phyloP scores from a whole-genome alignment of 2,888 invertebrate species.

The Parnassius smintheus region DNA sequence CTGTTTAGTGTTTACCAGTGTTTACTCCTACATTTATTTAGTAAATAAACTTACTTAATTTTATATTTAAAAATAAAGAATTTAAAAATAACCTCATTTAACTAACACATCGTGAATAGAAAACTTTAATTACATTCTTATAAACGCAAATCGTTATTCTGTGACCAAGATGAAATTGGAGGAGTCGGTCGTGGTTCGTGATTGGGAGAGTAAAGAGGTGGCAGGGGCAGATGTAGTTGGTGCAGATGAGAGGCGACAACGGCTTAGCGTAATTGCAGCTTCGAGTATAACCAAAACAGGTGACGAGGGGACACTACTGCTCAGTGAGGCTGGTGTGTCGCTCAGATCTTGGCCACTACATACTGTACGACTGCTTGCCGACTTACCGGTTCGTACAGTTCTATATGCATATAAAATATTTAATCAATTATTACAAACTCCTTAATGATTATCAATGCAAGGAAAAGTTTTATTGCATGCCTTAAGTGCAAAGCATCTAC shows the following conservation, averaged over 20 bases:
- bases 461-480: too few species aligned
- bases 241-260: slow-evolving; percentile 27
- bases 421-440: too few species aligned
- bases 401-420: too few species aligned
- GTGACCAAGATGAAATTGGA: slow-evolving; percentile 49
- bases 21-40: too few species aligned
- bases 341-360: slow-evolving; percentile 41
- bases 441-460: too few species aligned
- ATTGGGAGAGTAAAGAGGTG: slow-evolving; percentile 44
- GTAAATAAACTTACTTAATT: too few species aligned
- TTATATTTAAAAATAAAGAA: too few species aligned
- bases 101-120: too few species aligned
- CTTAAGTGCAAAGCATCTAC: too few species aligned
- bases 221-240: slow-evolving; percentile 42
- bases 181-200: slow-evolving; percentile 36
- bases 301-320: slow-evolving; percentile 32
- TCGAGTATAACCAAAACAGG: slow-evolving; percentile 16
- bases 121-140: background rate
- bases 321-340: slow-evolving; percentile 35
- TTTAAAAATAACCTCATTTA: too few species aligned
- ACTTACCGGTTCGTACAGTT: slow-evolving; percentile 34
- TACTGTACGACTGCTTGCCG: slow-evolving; percentile 34
- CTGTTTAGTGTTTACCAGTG: too few species aligned
- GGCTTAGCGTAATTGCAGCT: slow-evolving; percentile 30
- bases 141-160: background rate